phyloP scores from a whole-genome alignment of 2,888 invertebrate species.

The Torymus auratus region DNA sequence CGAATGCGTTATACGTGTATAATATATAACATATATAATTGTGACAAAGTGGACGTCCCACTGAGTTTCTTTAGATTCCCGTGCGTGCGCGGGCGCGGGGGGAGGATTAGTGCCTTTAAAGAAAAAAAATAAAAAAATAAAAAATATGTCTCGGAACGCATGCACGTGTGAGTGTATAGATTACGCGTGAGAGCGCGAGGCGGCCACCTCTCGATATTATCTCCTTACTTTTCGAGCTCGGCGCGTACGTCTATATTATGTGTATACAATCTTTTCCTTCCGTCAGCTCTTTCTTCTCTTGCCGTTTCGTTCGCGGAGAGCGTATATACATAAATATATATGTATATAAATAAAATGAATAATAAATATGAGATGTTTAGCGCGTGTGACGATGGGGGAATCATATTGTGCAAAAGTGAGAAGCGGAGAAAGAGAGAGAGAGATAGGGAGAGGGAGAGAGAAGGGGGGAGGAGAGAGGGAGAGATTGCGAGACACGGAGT shows the following conservation, averaged over 20 bases:
- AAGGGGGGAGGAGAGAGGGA: not conserved
- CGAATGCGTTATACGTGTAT: conserved; percentile 14
- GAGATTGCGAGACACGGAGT: conserved; percentile 25
- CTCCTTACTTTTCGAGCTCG: not conserved
- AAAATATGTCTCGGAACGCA: conserved; percentile 57
- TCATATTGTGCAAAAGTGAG: not conserved
- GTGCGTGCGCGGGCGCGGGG: conserved; percentile 52
- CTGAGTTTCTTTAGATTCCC: conserved; percentile 59
- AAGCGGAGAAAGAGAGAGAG: not conserved
- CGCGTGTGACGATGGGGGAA: not conserved
- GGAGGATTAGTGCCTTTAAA: conserved; percentile 70
- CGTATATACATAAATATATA: too few species aligned
- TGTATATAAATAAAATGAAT: too few species aligned
- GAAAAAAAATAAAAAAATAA: conserved; percentile 32
- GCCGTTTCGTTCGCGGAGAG: too few species aligned
- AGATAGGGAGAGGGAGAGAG: not conserved
- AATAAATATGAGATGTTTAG: not conserved
- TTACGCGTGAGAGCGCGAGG: too few species aligned
- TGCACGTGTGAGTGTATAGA: not conserved
- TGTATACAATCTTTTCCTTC: too few species aligned
- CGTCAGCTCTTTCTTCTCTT: too few species aligned
- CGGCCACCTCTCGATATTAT: conserved; percentile 17
- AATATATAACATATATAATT: not conserved
- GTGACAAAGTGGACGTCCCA: conserved; percentile 12
- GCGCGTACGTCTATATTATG: too few species aligned